These are phyloP conservation scores for Drosophila multiciliata DNA, from an alignment of 2,888 invertebrate species.

Conservation along the genomic window DNA sequence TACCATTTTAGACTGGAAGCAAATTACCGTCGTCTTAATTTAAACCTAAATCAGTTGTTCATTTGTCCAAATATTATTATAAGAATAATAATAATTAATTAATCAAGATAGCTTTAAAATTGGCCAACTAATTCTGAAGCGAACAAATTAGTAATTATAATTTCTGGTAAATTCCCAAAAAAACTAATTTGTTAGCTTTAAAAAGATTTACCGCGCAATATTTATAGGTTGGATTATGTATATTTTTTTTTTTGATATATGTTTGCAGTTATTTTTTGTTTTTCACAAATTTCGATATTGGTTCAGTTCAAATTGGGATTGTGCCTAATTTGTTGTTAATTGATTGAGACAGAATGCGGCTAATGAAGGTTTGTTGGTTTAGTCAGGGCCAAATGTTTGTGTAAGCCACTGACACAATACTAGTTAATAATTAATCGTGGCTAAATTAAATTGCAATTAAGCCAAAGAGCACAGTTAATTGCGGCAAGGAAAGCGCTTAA, in stretches of 20 bases:
- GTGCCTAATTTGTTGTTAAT: slow-evolving; percentile 28
- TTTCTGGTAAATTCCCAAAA: background rate
- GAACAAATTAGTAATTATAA: background rate
- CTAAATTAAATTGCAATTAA: slow-evolving; percentile 67
- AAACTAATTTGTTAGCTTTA: background rate
- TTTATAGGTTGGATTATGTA: background rate
- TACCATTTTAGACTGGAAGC: too few species aligned
- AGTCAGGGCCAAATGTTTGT: slow-evolving; percentile 13
- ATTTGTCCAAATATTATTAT: background rate
- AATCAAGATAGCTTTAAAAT: background rate
- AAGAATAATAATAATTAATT: too few species aligned
- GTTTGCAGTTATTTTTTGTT: background rate
- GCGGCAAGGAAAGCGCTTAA: slow-evolving; percentile 47
- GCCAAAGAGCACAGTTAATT: slow-evolving; percentile 47
- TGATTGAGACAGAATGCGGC: slow-evolving; percentile 33
- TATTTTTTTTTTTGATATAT: background rate
- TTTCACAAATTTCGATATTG: background rate
- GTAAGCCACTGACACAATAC: slow-evolving; percentile 4
- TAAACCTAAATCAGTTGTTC: background rate
- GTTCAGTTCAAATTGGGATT: background rate
- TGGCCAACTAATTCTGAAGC: background rate
- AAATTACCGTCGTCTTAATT: background rate
- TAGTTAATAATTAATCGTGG: slow-evolving; percentile 43
- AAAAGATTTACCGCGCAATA: background rate
- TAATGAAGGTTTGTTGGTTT: slow-evolving; percentile 12